Evolutionary conservation across 1,140 invertebrate genomes (phyloP).

Genomic region (Euura lappo): DNA sequence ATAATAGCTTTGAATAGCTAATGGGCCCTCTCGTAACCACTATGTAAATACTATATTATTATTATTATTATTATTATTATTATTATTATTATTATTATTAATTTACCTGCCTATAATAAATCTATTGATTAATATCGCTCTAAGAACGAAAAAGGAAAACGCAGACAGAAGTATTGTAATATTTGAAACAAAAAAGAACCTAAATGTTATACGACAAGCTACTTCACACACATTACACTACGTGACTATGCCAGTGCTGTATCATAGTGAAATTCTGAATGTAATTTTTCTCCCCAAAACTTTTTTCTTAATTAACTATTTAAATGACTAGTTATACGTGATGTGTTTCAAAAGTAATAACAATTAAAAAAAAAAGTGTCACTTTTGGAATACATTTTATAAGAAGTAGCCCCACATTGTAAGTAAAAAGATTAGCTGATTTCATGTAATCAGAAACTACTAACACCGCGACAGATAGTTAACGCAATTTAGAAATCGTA

Average conservation of each 20-base stretch:
- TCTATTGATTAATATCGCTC: constrained; percentile 44
- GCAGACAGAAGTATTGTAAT: constrained; percentile 47
- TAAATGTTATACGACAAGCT: neutral
- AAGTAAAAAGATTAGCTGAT: constrained; percentile 17
- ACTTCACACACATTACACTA: constrained; percentile 21
- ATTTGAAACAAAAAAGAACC: constrained; percentile 34
- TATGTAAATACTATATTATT: constrained; percentile 48
- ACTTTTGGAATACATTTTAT: constrained; percentile 17
- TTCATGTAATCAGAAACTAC: constrained; percentile 9
- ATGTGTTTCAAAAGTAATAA: constrained; percentile 16
- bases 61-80: constrained; percentile 50
- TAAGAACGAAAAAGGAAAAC: constrained; percentile 34
- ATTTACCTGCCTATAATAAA: constrained; percentile 56
- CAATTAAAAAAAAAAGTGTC: neutral
- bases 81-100: constrained; percentile 51
- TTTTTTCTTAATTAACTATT: constrained; percentile 43
- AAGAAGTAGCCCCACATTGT: constrained; percentile 11
- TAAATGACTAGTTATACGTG: constrained; percentile 32
- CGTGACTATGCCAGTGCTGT: constrained; percentile 54
- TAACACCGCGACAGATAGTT: constrained; percentile 10
- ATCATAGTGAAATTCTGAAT: constrained; percentile 53
- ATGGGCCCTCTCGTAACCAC: constrained; percentile 33
- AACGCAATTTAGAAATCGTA: constrained; percentile 13
- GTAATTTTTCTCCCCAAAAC: constrained; percentile 38
- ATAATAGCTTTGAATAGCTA: constrained; percentile 37